Conservation (phyloP, 35 echinoderm and acorn worm genomes). For the Heliocidaris erythrogramma region DNA sequence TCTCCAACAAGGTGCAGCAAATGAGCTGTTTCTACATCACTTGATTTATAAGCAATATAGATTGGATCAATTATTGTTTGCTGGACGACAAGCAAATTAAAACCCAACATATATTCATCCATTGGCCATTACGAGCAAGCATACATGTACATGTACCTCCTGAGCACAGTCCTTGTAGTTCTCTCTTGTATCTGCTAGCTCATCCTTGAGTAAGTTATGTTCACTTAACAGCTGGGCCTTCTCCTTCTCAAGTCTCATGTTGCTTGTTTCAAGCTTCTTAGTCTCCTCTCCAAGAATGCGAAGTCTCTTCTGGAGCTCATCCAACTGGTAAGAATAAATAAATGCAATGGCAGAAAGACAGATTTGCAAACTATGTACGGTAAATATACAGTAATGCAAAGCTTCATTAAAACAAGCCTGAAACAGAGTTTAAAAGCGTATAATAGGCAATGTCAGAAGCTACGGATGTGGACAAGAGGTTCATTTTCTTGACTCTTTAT, state of each 20-base stretch:
- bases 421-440: too few relatives aligned
- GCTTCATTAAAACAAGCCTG: background rate
- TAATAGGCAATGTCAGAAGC: too few relatives aligned
- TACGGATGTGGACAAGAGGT: too few relatives aligned
- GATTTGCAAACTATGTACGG: too few relatives aligned
- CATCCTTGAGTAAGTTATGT: constrained; percentile 67
- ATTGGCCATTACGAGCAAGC: too few relatives aligned
- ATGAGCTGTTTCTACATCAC: background rate
- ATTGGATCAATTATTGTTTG: too few relatives aligned
- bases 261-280: constrained; percentile 52
- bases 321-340: constrained; percentile 59
- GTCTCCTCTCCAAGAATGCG: constrained; percentile 54
- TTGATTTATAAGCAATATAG: background rate
- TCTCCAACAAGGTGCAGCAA: background rate
- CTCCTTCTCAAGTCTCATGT: constrained; percentile 67
- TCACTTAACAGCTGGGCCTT: constrained; percentile 68
- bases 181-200: constrained; percentile 72
- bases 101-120: background rate
- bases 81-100: background rate
- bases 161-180: constrained; percentile 89
- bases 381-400: background rate
- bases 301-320: constrained; percentile 53
- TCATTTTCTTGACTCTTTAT: too few relatives aligned
- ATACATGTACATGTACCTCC: too few relatives aligned
- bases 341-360: background rate